Base-by-base conservation (phyloP, 2,113 vertebrate genomes). In the Pedetes capensis region DNA sequence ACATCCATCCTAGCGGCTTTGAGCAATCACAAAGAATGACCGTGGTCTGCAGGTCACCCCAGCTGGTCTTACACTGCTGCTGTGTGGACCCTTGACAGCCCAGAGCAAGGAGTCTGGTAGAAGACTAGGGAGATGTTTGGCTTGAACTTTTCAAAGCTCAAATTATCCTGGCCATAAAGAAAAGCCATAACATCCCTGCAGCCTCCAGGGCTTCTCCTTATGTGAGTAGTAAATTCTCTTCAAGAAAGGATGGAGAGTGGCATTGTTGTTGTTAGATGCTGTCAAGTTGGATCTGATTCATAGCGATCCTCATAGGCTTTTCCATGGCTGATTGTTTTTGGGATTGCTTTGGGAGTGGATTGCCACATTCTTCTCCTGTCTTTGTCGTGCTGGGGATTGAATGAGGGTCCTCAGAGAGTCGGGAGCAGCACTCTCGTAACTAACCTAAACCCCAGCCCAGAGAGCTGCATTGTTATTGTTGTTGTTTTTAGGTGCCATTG, bases 191-290 rank as follows among this genome's bases (percentile, higher is more conserved):
- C 18, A 68, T 74, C 42, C 47, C 34, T 64, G 49, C 34, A 32
- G 59, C 82, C 69, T 93, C 84, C 68, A 72, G 74, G 59, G 79
- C 29, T 74, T 8, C 57, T 57, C 51, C 49, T 95, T 80, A 74
- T 69, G 85, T 72, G 79, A 81, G 63, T 20, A 97, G 69, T 49
- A 93, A 95, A 80, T 87, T 97, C 83, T 55, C 42, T 75, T 71
- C 85, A 72, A n/a, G 81, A 91, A 12, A 11, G 34, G 37, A 22
- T 17, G 55, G 29, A 93, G 51, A n/a, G n/a, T n/a, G n/a, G n/a
- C n/a, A n/a, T n/a, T n/a, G n/a, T n/a, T n/a, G n/a, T n/a, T n/a
- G n/a, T n/a, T n/a, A n/a, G n/a, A n/a, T n/a, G n/a, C n/a, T n/a
- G n/a, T n/a, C n/a, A n/a, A n/a, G n/a, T n/a, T n/a, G n/a, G n/a